phyloP scores from a whole-genome alignment of 2,113 vertebrate genomes.

The Galbula dea region DNA sequence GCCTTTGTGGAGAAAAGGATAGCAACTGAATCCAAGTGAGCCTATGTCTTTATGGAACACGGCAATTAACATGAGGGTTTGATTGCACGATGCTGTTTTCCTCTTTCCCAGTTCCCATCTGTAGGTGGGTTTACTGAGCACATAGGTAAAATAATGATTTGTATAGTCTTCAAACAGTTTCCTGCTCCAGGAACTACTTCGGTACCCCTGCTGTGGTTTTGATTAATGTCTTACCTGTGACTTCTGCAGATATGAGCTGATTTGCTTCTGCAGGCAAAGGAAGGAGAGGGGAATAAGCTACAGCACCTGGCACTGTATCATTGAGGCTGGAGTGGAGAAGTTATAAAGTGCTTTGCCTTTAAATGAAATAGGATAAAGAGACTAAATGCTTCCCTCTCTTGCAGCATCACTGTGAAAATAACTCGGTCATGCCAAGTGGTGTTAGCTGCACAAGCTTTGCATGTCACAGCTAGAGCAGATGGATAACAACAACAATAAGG shows the following conservation, averaged over 20 bases:
- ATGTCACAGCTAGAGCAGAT: neutral
- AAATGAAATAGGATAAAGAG: slow-evolving; percentile 7
- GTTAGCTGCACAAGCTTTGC: neutral
- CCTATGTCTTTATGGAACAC: neutral
- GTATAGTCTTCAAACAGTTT: neutral
- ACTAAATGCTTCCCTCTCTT: neutral
- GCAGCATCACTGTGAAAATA: neutral
- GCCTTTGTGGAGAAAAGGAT: neutral
- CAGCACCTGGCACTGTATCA: neutral
- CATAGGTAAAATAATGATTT: slow-evolving; percentile 12
- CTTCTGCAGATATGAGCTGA: neutral
- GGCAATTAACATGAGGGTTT: neutral
- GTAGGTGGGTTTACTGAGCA: neutral
- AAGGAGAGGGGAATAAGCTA: neutral
- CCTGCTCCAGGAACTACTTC: slow-evolving; percentile 40
- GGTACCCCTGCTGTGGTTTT: slow-evolving; percentile 29
- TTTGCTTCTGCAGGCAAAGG: slow-evolving; percentile 35
- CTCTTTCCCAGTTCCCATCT: neutral
- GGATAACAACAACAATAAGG: neutral
- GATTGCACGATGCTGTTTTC: neutral
- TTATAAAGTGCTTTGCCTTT: slow-evolving; percentile 23
- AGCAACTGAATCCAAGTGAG: neutral
- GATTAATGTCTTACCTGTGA: slow-evolving; percentile 54
- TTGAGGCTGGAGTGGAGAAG: neutral
- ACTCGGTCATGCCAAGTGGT: neutral